Conservation (phyloP, 2,797 vertebrate genomes). For the Xenops minutus region DNA sequence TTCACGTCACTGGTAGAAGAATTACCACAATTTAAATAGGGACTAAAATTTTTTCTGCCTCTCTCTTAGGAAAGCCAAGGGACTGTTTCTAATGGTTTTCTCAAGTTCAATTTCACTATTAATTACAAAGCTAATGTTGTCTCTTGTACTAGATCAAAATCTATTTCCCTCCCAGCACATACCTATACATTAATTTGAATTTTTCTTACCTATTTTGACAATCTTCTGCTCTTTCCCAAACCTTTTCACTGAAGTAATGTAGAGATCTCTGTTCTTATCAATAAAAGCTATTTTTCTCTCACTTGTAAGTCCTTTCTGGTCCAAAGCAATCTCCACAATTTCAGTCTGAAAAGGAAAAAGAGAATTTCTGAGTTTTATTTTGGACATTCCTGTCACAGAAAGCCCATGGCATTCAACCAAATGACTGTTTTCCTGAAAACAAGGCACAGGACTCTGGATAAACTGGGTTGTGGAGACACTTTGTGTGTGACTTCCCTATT, state of each 20-base stretch:
- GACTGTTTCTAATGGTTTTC: not conserved
- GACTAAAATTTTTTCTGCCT: not conserved
- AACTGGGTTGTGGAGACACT: not conserved
- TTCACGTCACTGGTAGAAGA: not conserved
- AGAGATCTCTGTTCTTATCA: conserved; percentile 96
- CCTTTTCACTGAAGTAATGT: conserved; percentile 87
- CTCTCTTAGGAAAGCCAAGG: not conserved
- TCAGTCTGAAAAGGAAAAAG: conserved; percentile 80
- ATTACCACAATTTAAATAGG: not conserved
- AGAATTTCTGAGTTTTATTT: not conserved
- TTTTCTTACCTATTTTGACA: conserved; percentile 89
- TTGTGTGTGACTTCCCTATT: not conserved
- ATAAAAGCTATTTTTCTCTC: conserved; percentile 93
- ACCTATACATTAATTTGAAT: not conserved
- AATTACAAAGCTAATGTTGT: not conserved
- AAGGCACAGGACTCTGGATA: not conserved
- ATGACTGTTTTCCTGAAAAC: not conserved
- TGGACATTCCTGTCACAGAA: not conserved
- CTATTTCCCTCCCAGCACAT: not conserved
- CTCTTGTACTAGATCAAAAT: not conserved
- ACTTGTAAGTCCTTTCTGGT: conserved; percentile 88
- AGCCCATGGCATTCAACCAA: not conserved
- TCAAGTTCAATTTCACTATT: not conserved
- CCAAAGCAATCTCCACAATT: conserved; percentile 90
- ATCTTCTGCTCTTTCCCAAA: conserved; percentile 89